Evolutionary conservation across 2,797 vertebrate species (phyloP).

Genomic region (Neosalanx taihuensis): DNA sequence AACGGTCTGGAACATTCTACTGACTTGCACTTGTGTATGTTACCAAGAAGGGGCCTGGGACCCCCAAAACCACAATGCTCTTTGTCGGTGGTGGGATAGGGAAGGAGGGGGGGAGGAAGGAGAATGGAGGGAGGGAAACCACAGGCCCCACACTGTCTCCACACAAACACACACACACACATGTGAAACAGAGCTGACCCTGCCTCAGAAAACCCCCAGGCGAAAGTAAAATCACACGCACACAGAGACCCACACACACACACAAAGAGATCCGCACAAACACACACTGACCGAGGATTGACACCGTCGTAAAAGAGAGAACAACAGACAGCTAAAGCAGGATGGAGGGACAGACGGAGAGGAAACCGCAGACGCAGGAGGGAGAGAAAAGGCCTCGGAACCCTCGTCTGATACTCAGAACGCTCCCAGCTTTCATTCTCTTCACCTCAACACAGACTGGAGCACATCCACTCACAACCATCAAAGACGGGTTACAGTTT

Average conservation of each 20-base stretch:
- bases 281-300: slow-evolving; percentile 48
- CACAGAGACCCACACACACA: slow-evolving; percentile 22
- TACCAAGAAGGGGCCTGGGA: neutral
- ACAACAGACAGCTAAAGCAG: slow-evolving; percentile 37
- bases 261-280: neutral
- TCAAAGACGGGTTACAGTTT: too few relatives aligned
- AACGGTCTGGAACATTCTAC: neutral
- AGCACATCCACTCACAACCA: too few relatives aligned
- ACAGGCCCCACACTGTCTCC: slow-evolving; percentile 71
- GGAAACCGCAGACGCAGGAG: slow-evolving; percentile 59
- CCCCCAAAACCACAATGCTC: neutral
- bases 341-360: slow-evolving; percentile 9
- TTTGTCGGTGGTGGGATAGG: neutral
- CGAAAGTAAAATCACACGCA: slow-evolving; percentile 40
- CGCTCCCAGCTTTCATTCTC: too few relatives aligned
- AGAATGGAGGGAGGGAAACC: slow-evolving; percentile 54
- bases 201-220: slow-evolving; percentile 24
- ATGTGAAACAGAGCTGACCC: slow-evolving; percentile 64
- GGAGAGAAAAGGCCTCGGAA: slow-evolving; percentile 56
- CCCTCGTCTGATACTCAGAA: neutral
- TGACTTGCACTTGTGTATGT: slow-evolving; percentile 2
- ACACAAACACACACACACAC: slow-evolving; percentile 50
- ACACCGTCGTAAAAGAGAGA: slow-evolving; percentile 47
- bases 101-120: slow-evolving; percentile 35
- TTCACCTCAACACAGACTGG: too few relatives aligned